Percentiles rank a stretch among this genome's conserved stretches.
phyloP scores from a whole-genome alignment of 1,140 invertebrate species.

The Dreissena rostriformis region DNA sequence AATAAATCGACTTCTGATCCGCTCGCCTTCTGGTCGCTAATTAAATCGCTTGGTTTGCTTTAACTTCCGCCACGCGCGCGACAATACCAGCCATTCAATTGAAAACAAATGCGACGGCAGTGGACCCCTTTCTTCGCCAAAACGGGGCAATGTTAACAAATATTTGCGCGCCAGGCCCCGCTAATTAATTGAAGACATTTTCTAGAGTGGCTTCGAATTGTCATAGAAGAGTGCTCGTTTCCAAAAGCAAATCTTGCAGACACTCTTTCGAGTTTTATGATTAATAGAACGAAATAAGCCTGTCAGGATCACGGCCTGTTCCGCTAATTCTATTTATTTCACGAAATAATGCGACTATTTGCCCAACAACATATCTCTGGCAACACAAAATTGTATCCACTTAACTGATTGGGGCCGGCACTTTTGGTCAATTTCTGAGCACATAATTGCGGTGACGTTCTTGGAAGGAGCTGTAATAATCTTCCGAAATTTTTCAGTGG shows the following conservation, averaged over 20 bases:
- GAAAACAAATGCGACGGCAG: conserved; percentile 36
- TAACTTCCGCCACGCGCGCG: background rate
- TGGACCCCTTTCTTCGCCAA: background rate
- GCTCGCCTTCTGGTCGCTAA: background rate
- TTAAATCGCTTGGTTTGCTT: background rate
- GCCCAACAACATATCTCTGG: conserved; percentile 19
- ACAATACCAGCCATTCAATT: conserved; percentile 12
- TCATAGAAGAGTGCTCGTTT: conserved; percentile 38
- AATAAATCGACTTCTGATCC: background rate
- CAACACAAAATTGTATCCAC: conserved; percentile 54
- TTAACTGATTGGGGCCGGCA: conserved; percentile 36
- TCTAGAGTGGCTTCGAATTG: conserved; percentile 33
- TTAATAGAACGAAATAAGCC: conserved; percentile 55
- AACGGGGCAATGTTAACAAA: conserved; percentile 52
- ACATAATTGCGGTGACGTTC: background rate
- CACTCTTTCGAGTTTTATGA: conserved; percentile 36
- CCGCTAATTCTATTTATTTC: conserved; percentile 53
- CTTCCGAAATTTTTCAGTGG: too few species aligned
- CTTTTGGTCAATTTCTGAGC: background rate
- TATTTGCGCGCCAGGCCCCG: conserved; percentile 47
- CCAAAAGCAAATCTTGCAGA: conserved; percentile 26
- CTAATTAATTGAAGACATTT: conserved; percentile 58
- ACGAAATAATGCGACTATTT: conserved; percentile 51
- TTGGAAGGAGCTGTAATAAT: background rate
- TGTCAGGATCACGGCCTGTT: conserved; percentile 30